phyloP scores from a whole-genome alignment of 2,113 vertebrate genomes.

The Saiga tatarica region DNA sequence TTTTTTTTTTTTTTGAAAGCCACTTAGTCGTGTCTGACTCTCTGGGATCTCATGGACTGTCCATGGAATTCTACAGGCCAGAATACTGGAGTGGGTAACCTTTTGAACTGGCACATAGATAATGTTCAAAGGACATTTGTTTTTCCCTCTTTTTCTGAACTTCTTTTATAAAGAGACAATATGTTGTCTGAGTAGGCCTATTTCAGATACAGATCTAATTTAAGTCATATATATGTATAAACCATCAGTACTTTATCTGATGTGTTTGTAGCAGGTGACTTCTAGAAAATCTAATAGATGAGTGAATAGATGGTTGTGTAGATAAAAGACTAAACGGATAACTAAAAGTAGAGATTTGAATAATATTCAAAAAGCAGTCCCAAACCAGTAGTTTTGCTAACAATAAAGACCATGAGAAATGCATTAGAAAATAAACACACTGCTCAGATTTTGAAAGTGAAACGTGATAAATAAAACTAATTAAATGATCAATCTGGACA shows the following conservation, averaged over 20 bases:
- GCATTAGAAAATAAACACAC: background rate
- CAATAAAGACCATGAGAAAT: background rate
- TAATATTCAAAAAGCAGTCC: background rate
- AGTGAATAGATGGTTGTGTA: background rate
- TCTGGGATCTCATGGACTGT: background rate
- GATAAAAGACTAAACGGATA: background rate
- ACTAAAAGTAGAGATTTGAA: background rate
- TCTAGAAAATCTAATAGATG: background rate
- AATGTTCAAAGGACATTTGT: background rate
- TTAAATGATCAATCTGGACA: background rate
- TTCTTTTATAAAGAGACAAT: background rate
- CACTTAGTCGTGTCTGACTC: background rate
- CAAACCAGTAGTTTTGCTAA: background rate
- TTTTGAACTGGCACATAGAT: background rate
- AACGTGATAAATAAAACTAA: background rate
- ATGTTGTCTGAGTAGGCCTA: background rate
- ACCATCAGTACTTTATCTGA: background rate
- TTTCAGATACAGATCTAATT: background rate
- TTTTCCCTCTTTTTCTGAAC: background rate
- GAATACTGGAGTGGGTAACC: background rate
- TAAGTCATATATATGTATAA: background rate
- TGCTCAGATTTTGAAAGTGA: background rate
- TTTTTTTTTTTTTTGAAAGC: background rate
- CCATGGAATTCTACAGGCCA: background rate
- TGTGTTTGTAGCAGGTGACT: background rate